These are phyloP conservation scores for Pollimyrus isidori DNA, from an alignment of 2,113 vertebrate genomes.

Conservation along the genomic window DNA sequence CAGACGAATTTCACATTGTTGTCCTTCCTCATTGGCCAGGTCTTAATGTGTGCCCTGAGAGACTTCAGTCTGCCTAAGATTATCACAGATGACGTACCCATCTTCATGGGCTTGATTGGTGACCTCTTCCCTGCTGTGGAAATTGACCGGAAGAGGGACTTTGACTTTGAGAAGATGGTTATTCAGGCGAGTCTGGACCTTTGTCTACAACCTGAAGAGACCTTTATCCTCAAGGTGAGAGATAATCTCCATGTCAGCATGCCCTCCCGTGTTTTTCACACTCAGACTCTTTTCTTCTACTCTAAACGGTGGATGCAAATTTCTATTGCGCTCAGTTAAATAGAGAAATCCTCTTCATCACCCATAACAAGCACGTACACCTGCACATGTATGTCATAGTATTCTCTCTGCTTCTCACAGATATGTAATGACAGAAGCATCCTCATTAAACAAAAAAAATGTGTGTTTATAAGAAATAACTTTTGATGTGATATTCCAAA, in stretches of 20 bases:
- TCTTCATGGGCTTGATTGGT: constrained; percentile 67
- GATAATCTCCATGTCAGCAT: not conserved
- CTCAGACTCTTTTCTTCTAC: constrained; percentile 15
- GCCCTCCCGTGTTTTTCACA: constrained; percentile 23
- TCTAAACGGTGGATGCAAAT: not conserved
- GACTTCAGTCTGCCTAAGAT: constrained; percentile 75
- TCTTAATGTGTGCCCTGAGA: constrained; percentile 65
- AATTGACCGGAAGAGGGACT: constrained; percentile 59
- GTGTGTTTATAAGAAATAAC: not conserved
- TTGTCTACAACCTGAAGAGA: constrained; percentile 72
- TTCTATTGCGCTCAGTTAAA: not conserved
- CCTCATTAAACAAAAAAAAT: not conserved
- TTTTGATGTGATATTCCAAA: not conserved
- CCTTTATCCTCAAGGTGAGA: constrained; percentile 76
- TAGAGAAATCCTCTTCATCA: not conserved
- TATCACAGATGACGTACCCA: constrained; percentile 63
- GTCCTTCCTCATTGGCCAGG: constrained; percentile 45
- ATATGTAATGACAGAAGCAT: not conserved
- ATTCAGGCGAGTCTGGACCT: constrained; percentile 68
- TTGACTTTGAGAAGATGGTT: constrained; percentile 68
- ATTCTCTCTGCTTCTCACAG: not conserved
- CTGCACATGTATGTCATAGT: not conserved
- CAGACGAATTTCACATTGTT: not conserved
- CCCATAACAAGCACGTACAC: not conserved
- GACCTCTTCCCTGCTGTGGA: constrained; percentile 68